These are phyloP conservation scores for Apamea anceps DNA, from an alignment of 2,888 invertebrate species.

Conservation along the genomic window DNA sequence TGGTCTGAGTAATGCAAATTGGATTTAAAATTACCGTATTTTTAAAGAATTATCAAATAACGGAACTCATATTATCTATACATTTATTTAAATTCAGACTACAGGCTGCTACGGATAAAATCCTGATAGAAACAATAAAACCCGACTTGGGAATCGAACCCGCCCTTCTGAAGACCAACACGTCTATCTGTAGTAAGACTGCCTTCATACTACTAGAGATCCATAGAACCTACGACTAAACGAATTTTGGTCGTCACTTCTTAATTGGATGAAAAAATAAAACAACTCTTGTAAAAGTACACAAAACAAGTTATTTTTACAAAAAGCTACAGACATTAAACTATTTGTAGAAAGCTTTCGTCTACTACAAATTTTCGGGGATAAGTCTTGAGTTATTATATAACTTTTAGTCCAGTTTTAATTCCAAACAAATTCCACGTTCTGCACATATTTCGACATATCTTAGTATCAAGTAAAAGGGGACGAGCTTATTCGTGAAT, in stretches of 20 bases:
- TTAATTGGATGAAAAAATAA: neutral
- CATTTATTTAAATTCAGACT: neutral
- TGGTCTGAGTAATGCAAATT: neutral
- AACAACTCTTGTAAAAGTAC: neutral
- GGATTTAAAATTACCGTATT: neutral
- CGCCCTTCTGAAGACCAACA: neutral
- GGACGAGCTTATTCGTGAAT: neutral
- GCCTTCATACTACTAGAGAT: neutral
- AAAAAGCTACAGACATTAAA: conserved; percentile 47
- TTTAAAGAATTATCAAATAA: no score
- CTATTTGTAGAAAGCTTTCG: conserved; percentile 60
- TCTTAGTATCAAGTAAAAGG: neutral
- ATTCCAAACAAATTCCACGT: neutral
- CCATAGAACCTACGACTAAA: neutral
- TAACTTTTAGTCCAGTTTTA: conserved; percentile 57
- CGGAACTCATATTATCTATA: no score
- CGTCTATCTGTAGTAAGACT: neutral
- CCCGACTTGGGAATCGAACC: no score
- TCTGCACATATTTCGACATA: neutral
- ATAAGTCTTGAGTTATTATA: conserved; percentile 57
- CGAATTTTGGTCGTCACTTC: neutral
- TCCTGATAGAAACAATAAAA: neutral
- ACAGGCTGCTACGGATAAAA: neutral
- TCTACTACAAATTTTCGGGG: conserved; percentile 45
- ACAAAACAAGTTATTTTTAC: conserved; percentile 35